Evolutionary conservation across 2,113 vertebrate genomes (phyloP).

Genomic region (Myrmecophaga tridactyla): DNA sequence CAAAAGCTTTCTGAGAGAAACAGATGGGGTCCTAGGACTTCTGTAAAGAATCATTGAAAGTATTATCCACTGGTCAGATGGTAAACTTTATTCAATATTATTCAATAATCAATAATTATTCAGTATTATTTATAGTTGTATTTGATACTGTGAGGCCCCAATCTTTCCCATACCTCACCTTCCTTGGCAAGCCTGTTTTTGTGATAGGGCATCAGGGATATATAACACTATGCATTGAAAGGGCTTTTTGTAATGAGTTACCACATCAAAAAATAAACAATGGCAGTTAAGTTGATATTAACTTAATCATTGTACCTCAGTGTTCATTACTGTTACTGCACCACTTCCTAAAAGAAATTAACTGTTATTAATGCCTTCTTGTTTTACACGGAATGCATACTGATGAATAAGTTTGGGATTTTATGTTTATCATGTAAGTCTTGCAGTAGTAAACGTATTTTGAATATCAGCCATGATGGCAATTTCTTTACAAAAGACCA

Average conservation of each 20-base stretch:
- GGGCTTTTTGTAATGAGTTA: constrained; percentile 88
- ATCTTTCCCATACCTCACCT: constrained; percentile 90
- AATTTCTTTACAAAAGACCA: constrained; percentile 93
- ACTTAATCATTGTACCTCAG: constrained; percentile 86
- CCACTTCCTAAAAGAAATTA: constrained; percentile 84
- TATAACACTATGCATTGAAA: constrained; percentile 91
- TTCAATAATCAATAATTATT: too few species aligned
- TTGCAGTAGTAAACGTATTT: constrained; percentile 87
- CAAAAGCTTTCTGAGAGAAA: too few species aligned
- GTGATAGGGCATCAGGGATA: constrained; percentile 87
- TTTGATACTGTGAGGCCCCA: constrained; percentile 87
- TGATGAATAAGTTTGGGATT: constrained; percentile 85
- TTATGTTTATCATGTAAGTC: constrained; percentile 85
- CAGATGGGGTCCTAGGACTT: too few species aligned
- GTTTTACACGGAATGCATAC: constrained; percentile 90
- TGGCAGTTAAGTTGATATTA: constrained; percentile 89
- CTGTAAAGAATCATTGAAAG: too few species aligned
- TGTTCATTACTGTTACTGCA: constrained; percentile 89
- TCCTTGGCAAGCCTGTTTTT: constrained; percentile 89
- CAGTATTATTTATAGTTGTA: constrained; percentile 89
- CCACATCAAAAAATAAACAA: constrained; percentile 77
- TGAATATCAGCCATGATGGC: constrained; percentile 89
- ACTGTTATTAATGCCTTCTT: constrained; percentile 86
- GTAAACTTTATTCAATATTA: constrained; percentile 85
- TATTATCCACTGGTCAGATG: constrained; percentile 84